phyloP scores from a whole-genome alignment of 2,888 invertebrate genomes.

The Amorpha juglandis region DNA sequence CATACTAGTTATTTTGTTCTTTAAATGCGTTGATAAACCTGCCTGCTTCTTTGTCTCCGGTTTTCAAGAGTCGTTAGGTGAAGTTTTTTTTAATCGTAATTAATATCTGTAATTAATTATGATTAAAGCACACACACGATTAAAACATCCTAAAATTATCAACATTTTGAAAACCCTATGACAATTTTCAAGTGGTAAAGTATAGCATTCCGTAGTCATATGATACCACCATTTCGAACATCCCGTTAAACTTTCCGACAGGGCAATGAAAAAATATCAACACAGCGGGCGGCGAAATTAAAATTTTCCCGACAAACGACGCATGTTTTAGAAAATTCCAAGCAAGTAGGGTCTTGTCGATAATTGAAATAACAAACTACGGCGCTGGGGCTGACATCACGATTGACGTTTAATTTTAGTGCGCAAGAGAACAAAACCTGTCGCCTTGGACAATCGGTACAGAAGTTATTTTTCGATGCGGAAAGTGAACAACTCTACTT shows the following conservation, averaged over 20 bases:
- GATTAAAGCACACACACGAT: too few relatives aligned
- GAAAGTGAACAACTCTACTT: neutral
- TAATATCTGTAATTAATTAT: too few relatives aligned
- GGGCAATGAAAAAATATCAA: conserved; percentile 27
- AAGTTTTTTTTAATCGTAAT: too few relatives aligned
- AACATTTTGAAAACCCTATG: neutral
- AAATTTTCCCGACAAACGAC: conserved; percentile 52
- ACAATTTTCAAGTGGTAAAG: neutral
- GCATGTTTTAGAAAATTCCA: conserved; percentile 65
- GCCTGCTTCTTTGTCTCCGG: too few relatives aligned
- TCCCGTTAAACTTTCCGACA: conserved; percentile 11
- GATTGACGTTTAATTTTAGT: conserved; percentile 82
- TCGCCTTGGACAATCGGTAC: conserved; percentile 49
- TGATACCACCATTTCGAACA: neutral
- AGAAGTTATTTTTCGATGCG: conserved; percentile 40
- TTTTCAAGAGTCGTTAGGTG: too few relatives aligned
- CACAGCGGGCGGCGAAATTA: conserved; percentile 40
- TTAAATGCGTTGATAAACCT: too few relatives aligned
- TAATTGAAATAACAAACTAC: conserved; percentile 79
- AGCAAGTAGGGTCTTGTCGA: conserved; percentile 62
- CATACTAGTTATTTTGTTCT: too few relatives aligned
- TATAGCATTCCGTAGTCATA: neutral
- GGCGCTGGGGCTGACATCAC: conserved; percentile 65
- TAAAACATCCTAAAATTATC: neutral
- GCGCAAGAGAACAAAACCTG: conserved; percentile 59